Evolutionary conservation across 2,113 vertebrate species (phyloP).

Genomic region (Mobula birostris): DNA sequence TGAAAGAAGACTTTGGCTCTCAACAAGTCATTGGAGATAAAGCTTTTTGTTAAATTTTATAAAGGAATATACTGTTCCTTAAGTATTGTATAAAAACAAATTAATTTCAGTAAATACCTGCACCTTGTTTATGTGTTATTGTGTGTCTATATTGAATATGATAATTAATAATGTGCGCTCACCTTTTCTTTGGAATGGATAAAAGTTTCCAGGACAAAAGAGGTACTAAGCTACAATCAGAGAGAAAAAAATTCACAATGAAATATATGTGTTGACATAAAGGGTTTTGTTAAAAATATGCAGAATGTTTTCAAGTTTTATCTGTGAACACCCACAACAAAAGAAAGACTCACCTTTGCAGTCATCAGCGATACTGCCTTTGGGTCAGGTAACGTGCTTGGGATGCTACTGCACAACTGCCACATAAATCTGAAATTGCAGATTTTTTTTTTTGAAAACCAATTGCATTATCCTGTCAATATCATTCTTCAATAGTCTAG

Average conservation of each 20-base stretch:
- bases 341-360: slow-evolving; percentile 72
- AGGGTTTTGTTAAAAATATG: slow-evolving; percentile 37
- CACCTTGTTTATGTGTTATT: neutral
- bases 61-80: neutral
- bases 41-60: neutral
- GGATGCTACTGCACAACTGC: slow-evolving; percentile 98
- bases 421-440: slow-evolving; percentile 84
- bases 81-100: neutral
- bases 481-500: neutral
- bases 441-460: neutral
- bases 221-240: slow-evolving; percentile 82
- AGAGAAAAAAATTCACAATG: slow-evolving; percentile 43
- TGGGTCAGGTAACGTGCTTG: slow-evolving; percentile 92
- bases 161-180: slow-evolving; percentile 38
- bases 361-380: slow-evolving; percentile 97
- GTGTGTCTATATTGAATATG: neutral
- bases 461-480: neutral
- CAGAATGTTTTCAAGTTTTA: slow-evolving; percentile 36
- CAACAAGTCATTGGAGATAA: neutral
- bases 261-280: neutral
- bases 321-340: neutral
- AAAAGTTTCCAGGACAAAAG: slow-evolving; percentile 96
- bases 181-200: slow-evolving; percentile 99
- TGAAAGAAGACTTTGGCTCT: neutral
- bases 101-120: neutral